Conservation (phyloP, 2,888 invertebrate species). For the Autographa pulchrina region DNA sequence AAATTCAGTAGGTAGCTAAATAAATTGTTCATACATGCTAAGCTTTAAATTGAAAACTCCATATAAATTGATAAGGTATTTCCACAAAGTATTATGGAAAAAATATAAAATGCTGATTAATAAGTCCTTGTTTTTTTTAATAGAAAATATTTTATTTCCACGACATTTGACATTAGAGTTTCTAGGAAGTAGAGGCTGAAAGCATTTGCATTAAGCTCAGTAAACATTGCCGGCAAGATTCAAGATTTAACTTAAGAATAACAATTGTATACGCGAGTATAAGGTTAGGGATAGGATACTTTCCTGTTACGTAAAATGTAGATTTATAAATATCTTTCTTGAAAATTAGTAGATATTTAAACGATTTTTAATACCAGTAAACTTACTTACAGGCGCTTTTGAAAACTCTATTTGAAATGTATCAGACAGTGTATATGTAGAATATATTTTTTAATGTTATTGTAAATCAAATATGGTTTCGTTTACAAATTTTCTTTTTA, state of each 20-base stretch:
- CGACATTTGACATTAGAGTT: background rate
- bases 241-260: background rate
- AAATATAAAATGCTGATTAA: too few relatives aligned
- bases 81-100: too few relatives aligned
- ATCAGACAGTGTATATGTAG: too few relatives aligned
- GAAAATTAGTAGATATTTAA: background rate
- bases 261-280: background rate
- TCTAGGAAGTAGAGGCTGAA: background rate
- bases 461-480: too few relatives aligned
- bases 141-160: background rate
- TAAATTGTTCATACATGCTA: too few relatives aligned
- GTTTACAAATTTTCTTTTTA: background rate
- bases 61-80: too few relatives aligned
- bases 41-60: too few relatives aligned
- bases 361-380: background rate
- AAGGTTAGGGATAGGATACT: background rate
- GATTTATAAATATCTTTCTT: too few relatives aligned
- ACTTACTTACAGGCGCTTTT: background rate
- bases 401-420: too few relatives aligned
- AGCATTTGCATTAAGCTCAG: background rate
- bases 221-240: background rate
- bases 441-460: too few relatives aligned
- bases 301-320: background rate
- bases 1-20: background rate
- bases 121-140: too few relatives aligned